Evolutionary conservation across 2,797 vertebrate genomes (phyloP).

Genomic region (Petrocephalus schoutedeni): DNA sequence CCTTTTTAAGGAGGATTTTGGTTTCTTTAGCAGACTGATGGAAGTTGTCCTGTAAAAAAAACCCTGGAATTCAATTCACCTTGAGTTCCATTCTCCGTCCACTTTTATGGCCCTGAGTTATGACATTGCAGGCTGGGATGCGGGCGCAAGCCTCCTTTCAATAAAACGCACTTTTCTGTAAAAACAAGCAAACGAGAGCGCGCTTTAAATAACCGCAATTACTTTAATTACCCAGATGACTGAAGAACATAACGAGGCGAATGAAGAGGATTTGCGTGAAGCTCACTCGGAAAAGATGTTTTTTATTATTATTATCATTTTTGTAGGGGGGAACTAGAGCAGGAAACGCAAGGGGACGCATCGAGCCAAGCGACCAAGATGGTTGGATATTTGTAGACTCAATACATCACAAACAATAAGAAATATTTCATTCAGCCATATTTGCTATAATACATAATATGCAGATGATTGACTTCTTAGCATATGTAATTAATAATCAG

Average conservation of each 20-base stretch:
- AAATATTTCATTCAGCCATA: background rate
- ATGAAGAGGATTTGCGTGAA: conserved; percentile 5
- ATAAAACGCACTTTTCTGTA: background rate
- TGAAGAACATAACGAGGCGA: background rate
- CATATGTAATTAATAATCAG: background rate
- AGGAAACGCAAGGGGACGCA: background rate
- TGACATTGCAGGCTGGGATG: conserved; percentile 9
- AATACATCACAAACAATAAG: background rate
- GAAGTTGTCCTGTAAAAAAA: background rate
- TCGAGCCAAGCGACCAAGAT: background rate
- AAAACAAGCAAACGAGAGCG: background rate
- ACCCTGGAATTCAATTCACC: conserved; percentile 4
- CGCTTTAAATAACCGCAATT: conserved; percentile 7
- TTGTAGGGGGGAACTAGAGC: background rate
- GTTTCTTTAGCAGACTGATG: background rate
- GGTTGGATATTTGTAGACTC: background rate
- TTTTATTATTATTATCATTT: background rate
- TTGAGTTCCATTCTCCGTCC: conserved; percentile 21
- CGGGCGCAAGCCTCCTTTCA: conserved; percentile 30
- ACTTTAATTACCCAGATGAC: conserved; percentile 7
- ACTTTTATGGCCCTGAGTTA: conserved; percentile 12
- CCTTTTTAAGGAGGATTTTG: conserved; percentile 13
- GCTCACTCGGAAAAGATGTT: background rate
- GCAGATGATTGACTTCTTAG: background rate
- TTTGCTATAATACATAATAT: background rate